Evolutionary conservation across 2,888 invertebrate species (phyloP), one percentile per base, ranked within the genome.

Genomic region (Stenoptilia bipunctidactyla): DNA sequence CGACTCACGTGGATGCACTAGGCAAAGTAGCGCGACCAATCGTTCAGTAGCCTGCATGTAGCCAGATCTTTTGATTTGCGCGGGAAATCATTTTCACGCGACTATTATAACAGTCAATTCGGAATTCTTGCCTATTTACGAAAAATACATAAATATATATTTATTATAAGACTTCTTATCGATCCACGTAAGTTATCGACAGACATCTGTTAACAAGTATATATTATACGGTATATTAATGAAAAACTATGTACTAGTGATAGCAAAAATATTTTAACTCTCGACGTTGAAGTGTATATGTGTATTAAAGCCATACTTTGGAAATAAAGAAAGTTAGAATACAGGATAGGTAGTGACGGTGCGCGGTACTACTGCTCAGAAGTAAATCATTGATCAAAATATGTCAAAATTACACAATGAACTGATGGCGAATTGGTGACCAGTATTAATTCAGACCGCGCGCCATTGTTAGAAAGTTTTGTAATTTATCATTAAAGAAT

Each of bases 281-380:
- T 72, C 57, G 54, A 68, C 62, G 65, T 75, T 74, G 66, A 71
- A 53, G 61, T 74, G 73, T 76, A 72, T 70, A 66, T 72, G 73
- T 76, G 67, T 76, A 72, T 71, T 66, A 60, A 66, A 68, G 58
- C 65, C 20, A 20, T 20, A 20, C 20, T 20, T 20, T 20, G 64
- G 42, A 36, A 61, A 65, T 64, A 40, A 39, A 15, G 36, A 40
- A 40, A 63, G 58, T 61, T 67, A 66, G 61, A 58, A 61, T 57
- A 66, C 62, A 61, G 59, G 58, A 57, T 60, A 58, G 66, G 69
- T 72, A 70, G 67, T 71, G 70, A 70, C 67, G 72, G 69, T 68
- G 71, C 71, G 73, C 72, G 74, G 68, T 51, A 55, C 49, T 48
- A 34, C 41, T 42, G 40, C 42, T 43, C 20, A 34, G 30, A 14